Conservation (phyloP, 2,113 vertebrate genomes). For the Chaetodon auriga region DNA sequence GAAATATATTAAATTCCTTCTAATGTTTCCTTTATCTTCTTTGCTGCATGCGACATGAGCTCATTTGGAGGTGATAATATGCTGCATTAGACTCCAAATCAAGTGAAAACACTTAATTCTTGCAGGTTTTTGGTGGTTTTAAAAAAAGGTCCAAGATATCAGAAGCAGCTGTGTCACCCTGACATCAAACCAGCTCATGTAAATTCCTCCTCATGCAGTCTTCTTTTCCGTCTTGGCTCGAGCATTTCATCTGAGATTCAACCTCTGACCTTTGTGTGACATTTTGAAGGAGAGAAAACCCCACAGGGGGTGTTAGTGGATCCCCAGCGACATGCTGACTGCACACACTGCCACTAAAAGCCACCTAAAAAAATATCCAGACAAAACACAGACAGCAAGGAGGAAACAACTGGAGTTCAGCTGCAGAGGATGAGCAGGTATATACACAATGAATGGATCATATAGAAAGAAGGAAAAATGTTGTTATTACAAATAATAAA, state of each 20-base stretch:
- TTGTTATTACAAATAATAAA: not conserved
- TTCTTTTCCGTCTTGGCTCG: not conserved
- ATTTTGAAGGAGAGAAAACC: conserved; percentile 55
- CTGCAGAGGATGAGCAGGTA: not conserved
- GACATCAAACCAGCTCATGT: not conserved
- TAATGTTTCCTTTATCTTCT: not conserved
- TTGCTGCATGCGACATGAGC: not conserved
- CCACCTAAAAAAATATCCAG: not conserved
- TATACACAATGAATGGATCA: not conserved
- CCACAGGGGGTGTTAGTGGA: conserved; percentile 55
- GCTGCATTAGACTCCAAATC: not conserved
- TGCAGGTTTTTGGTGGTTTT: not conserved
- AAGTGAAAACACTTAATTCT: not conserved
- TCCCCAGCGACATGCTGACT: conserved; percentile 34
- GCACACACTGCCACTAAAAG: conserved; percentile 23
- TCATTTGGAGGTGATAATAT: not conserved
- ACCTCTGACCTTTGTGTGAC: conserved; percentile 69
- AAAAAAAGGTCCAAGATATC: not conserved
- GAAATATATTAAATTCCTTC: conserved; percentile 15
- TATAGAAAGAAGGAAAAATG: not conserved
- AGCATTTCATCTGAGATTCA: conserved; percentile 38
- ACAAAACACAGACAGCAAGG: not conserved
- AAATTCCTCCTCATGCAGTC: not conserved
- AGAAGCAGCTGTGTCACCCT: not conserved
- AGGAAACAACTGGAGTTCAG: not conserved